These are phyloP conservation scores for Armadillidium nasatum DNA, from an alignment of 1,140 invertebrate genomes.

Conservation along the genomic window DNA sequence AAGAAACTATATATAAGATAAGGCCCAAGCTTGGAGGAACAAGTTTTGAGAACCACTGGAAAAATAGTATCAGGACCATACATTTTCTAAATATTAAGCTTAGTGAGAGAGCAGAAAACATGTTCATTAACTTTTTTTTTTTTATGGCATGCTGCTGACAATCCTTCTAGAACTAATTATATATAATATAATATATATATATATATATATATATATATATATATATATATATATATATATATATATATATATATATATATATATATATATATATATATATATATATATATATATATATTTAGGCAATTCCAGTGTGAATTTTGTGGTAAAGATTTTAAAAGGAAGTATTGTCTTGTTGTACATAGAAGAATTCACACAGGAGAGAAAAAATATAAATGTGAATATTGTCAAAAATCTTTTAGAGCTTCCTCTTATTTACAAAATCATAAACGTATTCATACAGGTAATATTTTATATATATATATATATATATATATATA, in stretches of 20 bases:
- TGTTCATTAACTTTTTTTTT: too few relatives aligned
- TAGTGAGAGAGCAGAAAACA: too few relatives aligned
- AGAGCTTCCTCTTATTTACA: slow-evolving; percentile 24
- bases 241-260: slow-evolving; percentile 10
- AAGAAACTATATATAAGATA: too few relatives aligned
- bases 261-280: slow-evolving; percentile 19
- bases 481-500: slow-evolving; percentile 6
- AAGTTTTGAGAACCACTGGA: too few relatives aligned
- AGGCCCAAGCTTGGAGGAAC: too few relatives aligned
- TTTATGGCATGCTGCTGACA: too few relatives aligned
- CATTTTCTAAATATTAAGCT: too few relatives aligned
- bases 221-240: slow-evolving; percentile 49
- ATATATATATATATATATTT: neutral
- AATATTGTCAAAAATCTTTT: slow-evolving; percentile 24
- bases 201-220: slow-evolving; percentile 56
- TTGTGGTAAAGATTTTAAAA: slow-evolving; percentile 28
- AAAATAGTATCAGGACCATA: too few relatives aligned
- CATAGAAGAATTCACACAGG: slow-evolving; percentile 28
- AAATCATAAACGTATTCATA: slow-evolving; percentile 26
- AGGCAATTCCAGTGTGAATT: slow-evolving; percentile 29
- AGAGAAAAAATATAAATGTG: slow-evolving; percentile 27
- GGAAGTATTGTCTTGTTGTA: slow-evolving; percentile 30
- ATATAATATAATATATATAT: slow-evolving; percentile 50
- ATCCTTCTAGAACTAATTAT: too few relatives aligned
- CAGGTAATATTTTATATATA: slow-evolving; percentile 4